Evolutionary conservation across 2,888 invertebrate species (phyloP), one percentile per base, ranked within the genome.

Genomic region (Linnaemya tessellans): DNA sequence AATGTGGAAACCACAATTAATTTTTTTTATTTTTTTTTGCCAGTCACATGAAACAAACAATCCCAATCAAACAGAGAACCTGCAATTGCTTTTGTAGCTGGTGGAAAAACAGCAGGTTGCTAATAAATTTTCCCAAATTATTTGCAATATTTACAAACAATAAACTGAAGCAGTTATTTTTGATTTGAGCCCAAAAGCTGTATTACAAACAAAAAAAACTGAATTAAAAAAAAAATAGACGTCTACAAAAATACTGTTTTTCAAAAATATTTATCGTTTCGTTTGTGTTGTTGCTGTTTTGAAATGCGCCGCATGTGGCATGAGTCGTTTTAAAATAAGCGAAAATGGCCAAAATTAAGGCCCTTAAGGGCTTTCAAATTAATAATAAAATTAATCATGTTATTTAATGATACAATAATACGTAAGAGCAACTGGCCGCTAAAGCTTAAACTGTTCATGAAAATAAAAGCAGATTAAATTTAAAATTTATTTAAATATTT

Each of bases 21-120:
- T 30, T 30, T 30, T 30, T 30, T 2, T 30, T 30, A 3, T 30
- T 5, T 30, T 30, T 30, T 30, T 30, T 30, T 3, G 5, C 2
- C 5, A 30, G 2, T 30, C 5, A 3, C 5, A 3, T 30, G 30
- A 30, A 30, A 30, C 30, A 30, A 30, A n/a, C n/a, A n/a, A n/a
- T n/a, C n/a, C n/a, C n/a, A n/a, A n/a, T n/a, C n/a, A n/a, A n/a
- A 30, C 3, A 30, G 30, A 70, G 30, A 51, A 62, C 35, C 38
- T 56, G 71, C n/a, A 1, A 35, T 0, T 46, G 58, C 18, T 54
- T 60, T 46, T 51, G 8, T n/a, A 22, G 41, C 41, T 64, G 18
- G 7, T 49, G 22, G 58, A 22, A 54, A 22, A 67, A 67, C 56
- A 74, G 80, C 80, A 74, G 80, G 80, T 67, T 49, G 25, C 38